Evolutionary conservation across 2,888 invertebrate species (phyloP).

Genomic region (Carcina quercana): DNA sequence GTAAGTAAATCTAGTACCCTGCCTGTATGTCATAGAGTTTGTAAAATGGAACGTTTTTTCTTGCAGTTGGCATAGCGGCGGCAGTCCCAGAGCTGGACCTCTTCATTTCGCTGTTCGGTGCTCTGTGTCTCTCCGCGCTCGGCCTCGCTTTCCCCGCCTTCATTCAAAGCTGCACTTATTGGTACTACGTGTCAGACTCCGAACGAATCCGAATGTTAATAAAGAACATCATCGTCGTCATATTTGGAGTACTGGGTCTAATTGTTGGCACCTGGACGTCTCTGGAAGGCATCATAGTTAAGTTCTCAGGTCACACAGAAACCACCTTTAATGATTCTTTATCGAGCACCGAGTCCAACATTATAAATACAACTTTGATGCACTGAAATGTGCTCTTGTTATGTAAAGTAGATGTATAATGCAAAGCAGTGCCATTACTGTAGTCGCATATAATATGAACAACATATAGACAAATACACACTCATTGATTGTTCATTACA

Average conservation of each 20-base stretch:
- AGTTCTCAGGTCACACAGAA: conserved; percentile 48
- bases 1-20: too few relatives aligned
- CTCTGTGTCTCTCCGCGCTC: conserved; percentile 89
- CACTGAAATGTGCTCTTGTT: conserved; percentile 1
- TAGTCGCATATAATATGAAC: neutral
- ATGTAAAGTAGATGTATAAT: conserved; percentile 13
- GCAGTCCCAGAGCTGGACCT: conserved; percentile 89
- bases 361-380: neutral
- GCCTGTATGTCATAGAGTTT: too few relatives aligned
- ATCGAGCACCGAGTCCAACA: conserved; percentile 13
- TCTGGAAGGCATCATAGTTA: conserved; percentile 75
- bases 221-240: conserved; percentile 77
- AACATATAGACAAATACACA: neutral
- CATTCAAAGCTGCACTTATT: conserved; percentile 88
- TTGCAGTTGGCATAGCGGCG: conserved; percentile 87
- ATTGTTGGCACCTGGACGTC: conserved; percentile 82
- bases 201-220: conserved; percentile 73
- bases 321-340: neutral
- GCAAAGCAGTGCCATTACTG: conserved; percentile 41
- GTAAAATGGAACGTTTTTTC: too few relatives aligned
- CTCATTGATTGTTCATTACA: too few relatives aligned
- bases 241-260: conserved; percentile 80
- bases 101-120: conserved; percentile 89
- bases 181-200: conserved; percentile 77
- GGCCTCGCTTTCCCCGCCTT: conserved; percentile 94